Conservation (phyloP, 37 sponge, comb jelly and placozoan genomes). For the Dysidea cf. avara region DNA sequence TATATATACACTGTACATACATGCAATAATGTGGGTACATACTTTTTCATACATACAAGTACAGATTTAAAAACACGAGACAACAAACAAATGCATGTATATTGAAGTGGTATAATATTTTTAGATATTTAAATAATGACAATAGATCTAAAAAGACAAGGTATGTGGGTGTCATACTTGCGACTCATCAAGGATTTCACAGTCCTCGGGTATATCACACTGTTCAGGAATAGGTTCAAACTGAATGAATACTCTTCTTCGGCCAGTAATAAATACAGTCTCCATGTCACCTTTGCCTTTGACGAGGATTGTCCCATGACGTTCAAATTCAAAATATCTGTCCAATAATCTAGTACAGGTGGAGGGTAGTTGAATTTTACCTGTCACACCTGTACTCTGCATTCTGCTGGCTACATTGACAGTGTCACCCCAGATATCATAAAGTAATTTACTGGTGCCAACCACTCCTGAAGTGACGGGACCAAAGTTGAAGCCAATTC, state of each 20-base stretch:
- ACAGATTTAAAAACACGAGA: no score
- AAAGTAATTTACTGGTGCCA: slow-evolving; percentile 86
- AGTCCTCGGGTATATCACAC: no score
- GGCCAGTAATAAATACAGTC: slow-evolving; percentile 60
- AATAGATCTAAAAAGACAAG: no score
- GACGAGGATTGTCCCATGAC: slow-evolving; percentile 43
- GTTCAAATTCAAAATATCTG: slow-evolving; percentile 30
- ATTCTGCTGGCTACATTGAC: slow-evolving; percentile 97
- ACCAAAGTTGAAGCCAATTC: slow-evolving; percentile 89
- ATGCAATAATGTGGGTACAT: no score
- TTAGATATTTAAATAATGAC: no score
- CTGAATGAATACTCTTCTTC: slow-evolving; percentile 7
- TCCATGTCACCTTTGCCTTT: slow-evolving; percentile 85
- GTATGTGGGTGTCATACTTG: no score
- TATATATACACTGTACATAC: no score
- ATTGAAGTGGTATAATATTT: no score
- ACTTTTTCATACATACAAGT: no score
- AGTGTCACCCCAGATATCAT: slow-evolving; percentile 97
- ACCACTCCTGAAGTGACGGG: slow-evolving; percentile 92
- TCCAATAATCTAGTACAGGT: slow-evolving; percentile 29
- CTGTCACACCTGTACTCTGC: slow-evolving; percentile 81
- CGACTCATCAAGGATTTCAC: no score
- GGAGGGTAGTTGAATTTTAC: slow-evolving; percentile 81
- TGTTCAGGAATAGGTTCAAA: not conserved
- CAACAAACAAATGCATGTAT: no score